phyloP scores from a whole-genome alignment of 2,888 invertebrate species.

The Periphyllus acericola region DNA sequence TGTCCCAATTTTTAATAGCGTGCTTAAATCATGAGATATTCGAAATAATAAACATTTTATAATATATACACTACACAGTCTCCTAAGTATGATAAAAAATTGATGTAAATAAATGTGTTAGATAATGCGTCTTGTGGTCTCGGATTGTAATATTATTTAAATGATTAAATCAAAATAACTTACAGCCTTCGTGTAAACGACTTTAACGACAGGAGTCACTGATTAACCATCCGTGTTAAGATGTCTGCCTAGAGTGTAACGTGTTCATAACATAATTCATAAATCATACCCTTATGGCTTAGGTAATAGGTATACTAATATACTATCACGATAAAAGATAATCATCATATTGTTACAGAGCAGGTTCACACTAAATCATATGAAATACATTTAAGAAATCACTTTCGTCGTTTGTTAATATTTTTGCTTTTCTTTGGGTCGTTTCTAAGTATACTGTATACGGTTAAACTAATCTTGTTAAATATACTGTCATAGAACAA shows the following conservation, averaged over 20 bases:
- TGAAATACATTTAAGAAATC: background rate
- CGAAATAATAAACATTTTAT: background rate
- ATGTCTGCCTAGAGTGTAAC: background rate
- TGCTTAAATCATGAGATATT: background rate
- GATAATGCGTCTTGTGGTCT: background rate
- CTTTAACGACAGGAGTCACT: background rate
- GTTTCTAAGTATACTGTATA: background rate
- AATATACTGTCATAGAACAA: background rate
- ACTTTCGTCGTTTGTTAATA: background rate
- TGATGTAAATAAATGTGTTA: background rate
- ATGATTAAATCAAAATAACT: background rate
- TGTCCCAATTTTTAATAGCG: slow-evolving; percentile 24
- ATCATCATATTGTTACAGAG: background rate
- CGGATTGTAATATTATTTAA: background rate
- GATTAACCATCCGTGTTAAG: background rate
- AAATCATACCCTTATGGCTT: background rate
- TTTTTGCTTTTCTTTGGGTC: background rate
- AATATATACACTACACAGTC: background rate
- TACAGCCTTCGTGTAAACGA: slow-evolving; percentile 2
- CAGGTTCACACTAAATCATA: background rate
- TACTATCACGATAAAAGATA: background rate
- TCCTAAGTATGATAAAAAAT: background rate
- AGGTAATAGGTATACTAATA: too few species aligned
- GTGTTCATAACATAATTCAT: background rate
- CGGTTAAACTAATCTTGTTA: too few species aligned